Conservation (phyloP, 2,888 invertebrate species). For the Drosophila tanythrix region DNA sequence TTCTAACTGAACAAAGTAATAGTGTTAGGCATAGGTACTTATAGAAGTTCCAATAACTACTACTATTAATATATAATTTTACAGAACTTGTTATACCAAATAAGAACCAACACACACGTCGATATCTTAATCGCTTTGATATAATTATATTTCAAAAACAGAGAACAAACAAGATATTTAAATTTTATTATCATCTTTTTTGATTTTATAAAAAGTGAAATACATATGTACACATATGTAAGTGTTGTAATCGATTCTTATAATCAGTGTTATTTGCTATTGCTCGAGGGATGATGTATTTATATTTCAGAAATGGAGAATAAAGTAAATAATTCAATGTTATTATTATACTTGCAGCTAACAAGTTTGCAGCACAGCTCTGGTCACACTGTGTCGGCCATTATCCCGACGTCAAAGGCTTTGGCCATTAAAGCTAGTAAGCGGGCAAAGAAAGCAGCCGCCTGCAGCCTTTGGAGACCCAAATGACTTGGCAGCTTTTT, state of each 20-base stretch:
- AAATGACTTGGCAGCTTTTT: constrained; percentile 61
- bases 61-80: not conserved
- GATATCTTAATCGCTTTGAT: not conserved
- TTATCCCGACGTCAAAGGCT: constrained; percentile 37
- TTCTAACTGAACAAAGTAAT: not conserved
- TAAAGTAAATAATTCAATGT: not conserved
- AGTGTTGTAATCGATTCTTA: not conserved
- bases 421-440: constrained; percentile 53
- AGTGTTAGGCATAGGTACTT: not conserved
- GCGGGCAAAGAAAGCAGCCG: constrained; percentile 17
- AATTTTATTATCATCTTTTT: not conserved
- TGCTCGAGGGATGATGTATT: not conserved
- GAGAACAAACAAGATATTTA: not conserved
- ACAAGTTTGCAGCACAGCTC: constrained; percentile 3
- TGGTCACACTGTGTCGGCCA: constrained; percentile 30
- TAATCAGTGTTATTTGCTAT: not conserved
- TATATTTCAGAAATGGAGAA: not conserved
- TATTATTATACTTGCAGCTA: not conserved
- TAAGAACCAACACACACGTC: not conserved
- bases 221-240: not conserved
- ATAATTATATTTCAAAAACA: not conserved
- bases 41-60: not conserved
- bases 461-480: constrained; percentile 24
- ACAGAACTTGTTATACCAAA: too few relatives aligned
- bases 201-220: not conserved